Percentiles rank a stretch among this genome's conserved stretches.
Evolutionary conservation across 1,140 invertebrate genomes (phyloP).

Genomic region (Zelostemma sp.): DNA sequence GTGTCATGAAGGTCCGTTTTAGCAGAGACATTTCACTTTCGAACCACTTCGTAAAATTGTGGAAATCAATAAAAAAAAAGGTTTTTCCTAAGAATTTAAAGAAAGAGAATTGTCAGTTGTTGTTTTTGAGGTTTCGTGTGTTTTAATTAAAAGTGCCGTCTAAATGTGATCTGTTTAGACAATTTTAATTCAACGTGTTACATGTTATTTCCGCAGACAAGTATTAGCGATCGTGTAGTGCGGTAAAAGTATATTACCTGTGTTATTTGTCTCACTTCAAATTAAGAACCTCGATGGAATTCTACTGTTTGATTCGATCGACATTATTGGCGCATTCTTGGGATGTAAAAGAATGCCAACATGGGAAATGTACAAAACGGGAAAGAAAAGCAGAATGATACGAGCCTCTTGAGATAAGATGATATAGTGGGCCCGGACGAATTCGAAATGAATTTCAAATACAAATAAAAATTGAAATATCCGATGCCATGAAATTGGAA

Average conservation of each 20-base stretch:
- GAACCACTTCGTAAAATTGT: too few species aligned
- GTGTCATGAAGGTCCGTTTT: too few species aligned
- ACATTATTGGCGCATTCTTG: constrained; percentile 36
- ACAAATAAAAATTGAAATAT: constrained; percentile 24
- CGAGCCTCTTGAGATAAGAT: constrained; percentile 38
- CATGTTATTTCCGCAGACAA: background rate
- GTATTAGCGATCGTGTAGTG: background rate
- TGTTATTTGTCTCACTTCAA: background rate
- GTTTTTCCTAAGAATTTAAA: too few species aligned
- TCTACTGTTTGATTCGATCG: constrained; percentile 10
- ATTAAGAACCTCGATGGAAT: background rate
- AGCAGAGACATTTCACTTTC: too few species aligned
- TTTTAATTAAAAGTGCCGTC: too few species aligned
- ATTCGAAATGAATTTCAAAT: constrained; percentile 23
- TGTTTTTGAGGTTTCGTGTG: too few species aligned
- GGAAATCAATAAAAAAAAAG: too few species aligned
- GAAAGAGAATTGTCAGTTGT: too few species aligned
- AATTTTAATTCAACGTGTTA: background rate
- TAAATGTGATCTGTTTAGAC: background rate
- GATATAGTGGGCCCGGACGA: constrained; percentile 20
- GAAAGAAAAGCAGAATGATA: constrained; percentile 38
- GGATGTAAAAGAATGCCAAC: constrained; percentile 36
- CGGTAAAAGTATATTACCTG: background rate
- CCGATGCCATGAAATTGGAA: background rate
- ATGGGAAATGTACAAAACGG: constrained; percentile 30